A percentile compares a stretch with the other conserved stretches of the same genome.
phyloP scores from a whole-genome alignment of 2,888 invertebrate species.

The Cephus rjabovi region DNA sequence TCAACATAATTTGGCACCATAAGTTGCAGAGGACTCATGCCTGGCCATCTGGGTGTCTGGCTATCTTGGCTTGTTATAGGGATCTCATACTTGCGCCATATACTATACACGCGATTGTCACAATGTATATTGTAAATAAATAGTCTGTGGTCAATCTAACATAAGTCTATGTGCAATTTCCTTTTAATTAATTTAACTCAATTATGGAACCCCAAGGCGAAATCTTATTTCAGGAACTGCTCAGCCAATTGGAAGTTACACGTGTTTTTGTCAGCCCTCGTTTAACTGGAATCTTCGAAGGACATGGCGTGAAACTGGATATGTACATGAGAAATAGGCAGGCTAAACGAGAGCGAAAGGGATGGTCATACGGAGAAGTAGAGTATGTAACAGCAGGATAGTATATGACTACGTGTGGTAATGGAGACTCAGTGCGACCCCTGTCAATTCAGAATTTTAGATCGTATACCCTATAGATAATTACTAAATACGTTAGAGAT shows the following conservation, averaged over 20 bases:
- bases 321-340: constrained; percentile 27
- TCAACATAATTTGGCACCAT: too few species aligned
- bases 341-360: constrained; percentile 15
- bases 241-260: constrained; percentile 58
- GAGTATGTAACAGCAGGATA: constrained; percentile 12
- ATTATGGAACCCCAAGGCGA: constrained; percentile 44
- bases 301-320: constrained; percentile 35
- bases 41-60: too few species aligned
- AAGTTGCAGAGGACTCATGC: too few species aligned
- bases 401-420: too few species aligned
- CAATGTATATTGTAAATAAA: too few species aligned
- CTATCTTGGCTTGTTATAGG: too few species aligned
- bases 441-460: constrained; percentile 23
- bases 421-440: constrained; percentile 9
- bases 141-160: too few species aligned
- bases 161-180: not conserved
- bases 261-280: constrained; percentile 57
- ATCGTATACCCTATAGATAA: constrained; percentile 25
- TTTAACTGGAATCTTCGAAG: constrained; percentile 34
- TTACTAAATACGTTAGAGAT: constrained; percentile 12
- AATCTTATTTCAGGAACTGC: constrained; percentile 47
- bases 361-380: constrained; percentile 18
- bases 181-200: constrained; percentile 51
- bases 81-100: too few species aligned
- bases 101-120: too few species aligned